These are phyloP conservation scores for Chloroclystis v-ata DNA, from an alignment of 2,888 invertebrate species.

Conservation along the genomic window DNA sequence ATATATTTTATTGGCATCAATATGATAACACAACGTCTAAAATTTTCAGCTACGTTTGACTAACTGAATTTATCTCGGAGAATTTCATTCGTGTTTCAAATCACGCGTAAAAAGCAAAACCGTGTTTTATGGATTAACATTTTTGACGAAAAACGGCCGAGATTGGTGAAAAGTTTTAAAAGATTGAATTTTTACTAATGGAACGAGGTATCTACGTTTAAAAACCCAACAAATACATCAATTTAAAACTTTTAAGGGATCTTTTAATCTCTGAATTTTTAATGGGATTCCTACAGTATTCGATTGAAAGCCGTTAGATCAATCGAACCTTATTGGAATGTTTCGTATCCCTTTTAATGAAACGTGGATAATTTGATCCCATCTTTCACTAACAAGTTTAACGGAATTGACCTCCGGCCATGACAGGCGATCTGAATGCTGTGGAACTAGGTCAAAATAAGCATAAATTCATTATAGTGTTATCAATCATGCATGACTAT, in stretches of 20 bases:
- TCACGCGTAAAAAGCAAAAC: conserved; percentile 22
- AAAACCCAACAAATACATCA: not conserved
- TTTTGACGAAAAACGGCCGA: conserved; percentile 21
- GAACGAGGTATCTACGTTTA: not conserved
- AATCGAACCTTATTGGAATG: not conserved
- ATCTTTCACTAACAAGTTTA: conserved; percentile 18
- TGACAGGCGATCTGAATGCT: conserved; percentile 52
- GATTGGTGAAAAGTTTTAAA: conserved; percentile 21
- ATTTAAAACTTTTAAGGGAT: not conserved
- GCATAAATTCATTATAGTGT: conserved; percentile 50
- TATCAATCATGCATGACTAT: conserved; percentile 26
- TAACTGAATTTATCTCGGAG: conserved; percentile 6
- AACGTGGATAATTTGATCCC: conserved; percentile 16
- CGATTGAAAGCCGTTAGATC: too few relatives aligned
- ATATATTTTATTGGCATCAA: not conserved
- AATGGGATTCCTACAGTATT: not conserved
- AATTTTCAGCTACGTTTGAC: conserved; percentile 8
- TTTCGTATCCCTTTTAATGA: conserved; percentile 12
- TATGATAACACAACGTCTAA: conserved; percentile 2
- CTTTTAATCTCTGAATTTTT: not conserved
- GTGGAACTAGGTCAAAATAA: conserved; percentile 53
- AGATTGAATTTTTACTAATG: conserved; percentile 27
- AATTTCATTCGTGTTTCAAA: conserved; percentile 18
- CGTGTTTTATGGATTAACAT: conserved; percentile 20
- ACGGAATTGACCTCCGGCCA: conserved; percentile 43